These are phyloP conservation scores for Galago senegalensis DNA, from an alignment of 2,797 vertebrate genomes.

Conservation along the genomic window DNA sequence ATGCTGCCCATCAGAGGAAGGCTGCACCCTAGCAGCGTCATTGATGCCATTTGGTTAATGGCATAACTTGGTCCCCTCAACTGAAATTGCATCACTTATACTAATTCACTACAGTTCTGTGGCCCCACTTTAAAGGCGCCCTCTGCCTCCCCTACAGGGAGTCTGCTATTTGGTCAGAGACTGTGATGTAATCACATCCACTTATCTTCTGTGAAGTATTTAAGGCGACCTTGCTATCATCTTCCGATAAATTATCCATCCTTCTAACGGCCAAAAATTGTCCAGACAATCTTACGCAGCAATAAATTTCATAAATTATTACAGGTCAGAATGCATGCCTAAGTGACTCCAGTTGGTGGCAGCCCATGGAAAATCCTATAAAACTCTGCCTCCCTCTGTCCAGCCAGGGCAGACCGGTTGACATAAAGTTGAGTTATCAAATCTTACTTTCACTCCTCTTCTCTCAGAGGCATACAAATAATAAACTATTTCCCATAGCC, in stretches of 20 bases:
- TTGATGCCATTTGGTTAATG: neutral
- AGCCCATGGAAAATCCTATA: constrained; percentile 17
- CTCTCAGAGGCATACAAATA: neutral
- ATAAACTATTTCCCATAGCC: neutral
- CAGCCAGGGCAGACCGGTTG: neutral
- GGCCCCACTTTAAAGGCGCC: neutral
- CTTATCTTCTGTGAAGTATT: constrained; percentile 56
- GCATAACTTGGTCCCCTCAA: neutral
- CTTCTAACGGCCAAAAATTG: constrained; percentile 52
- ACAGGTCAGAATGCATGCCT: constrained; percentile 52
- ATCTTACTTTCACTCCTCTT: neutral
- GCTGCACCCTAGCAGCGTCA: neutral
- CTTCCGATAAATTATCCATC: constrained; percentile 74
- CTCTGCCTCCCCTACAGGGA: neutral
- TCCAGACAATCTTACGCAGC: constrained; percentile 69
- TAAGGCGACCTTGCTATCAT: constrained; percentile 63
- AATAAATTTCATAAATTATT: constrained; percentile 71
- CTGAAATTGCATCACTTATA: neutral
- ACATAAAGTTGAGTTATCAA: constrained; percentile 46
- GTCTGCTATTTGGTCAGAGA: neutral
- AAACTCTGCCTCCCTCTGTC: neutral
- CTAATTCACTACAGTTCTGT: neutral
- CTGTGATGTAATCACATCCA: neutral
- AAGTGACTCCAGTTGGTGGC: constrained; percentile 1
- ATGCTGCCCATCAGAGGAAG: neutral